Percentiles rank a stretch among this genome's conserved stretches.
Evolutionary conservation across 2,797 vertebrate genomes (phyloP).

Genomic region (Ctenopoma kingsleyae): DNA sequence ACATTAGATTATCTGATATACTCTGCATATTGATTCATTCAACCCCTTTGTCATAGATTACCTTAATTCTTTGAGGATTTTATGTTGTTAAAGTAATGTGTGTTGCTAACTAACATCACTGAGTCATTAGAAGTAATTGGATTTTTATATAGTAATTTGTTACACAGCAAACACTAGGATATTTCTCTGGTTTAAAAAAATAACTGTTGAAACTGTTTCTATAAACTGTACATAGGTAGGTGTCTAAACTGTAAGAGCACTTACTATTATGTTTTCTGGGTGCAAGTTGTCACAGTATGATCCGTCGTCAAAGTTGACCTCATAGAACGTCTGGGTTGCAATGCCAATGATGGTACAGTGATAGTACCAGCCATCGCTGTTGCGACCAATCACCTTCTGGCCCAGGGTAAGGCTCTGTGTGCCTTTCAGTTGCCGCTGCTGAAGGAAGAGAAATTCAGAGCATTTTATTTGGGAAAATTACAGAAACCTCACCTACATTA

Average conservation of each 20-base stretch:
- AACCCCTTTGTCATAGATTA: background rate
- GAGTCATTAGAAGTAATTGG: slow-evolving; percentile 16
- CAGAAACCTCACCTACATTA: too few relatives aligned
- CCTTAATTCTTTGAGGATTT: background rate
- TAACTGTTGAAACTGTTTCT: background rate
- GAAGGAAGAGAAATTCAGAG: background rate
- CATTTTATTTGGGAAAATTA: too few relatives aligned
- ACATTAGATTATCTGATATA: background rate
- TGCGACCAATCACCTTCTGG: slow-evolving; percentile 93
- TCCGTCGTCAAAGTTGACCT: slow-evolving; percentile 96
- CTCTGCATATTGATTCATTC: background rate
- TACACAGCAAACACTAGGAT: slow-evolving; percentile 12
- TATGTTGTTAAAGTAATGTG: slow-evolving; percentile 4
- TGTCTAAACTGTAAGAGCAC: slow-evolving; percentile 44
- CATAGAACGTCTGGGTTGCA: slow-evolving; percentile 91
- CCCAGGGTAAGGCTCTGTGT: slow-evolving; percentile 85
- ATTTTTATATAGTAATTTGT: slow-evolving; percentile 7
- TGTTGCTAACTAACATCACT: slow-evolving; percentile 7
- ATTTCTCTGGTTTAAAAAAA: background rate
- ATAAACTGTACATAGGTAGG: background rate
- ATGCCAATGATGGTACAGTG: slow-evolving; percentile 92
- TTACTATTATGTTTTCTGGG: slow-evolving; percentile 94
- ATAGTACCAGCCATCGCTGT: slow-evolving; percentile 92
- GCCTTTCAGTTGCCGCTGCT: slow-evolving; percentile 67
- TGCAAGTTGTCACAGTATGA: slow-evolving; percentile 97